Conservation (phyloP, 2,113 vertebrate species). For the Ictalurus furcatus region DNA sequence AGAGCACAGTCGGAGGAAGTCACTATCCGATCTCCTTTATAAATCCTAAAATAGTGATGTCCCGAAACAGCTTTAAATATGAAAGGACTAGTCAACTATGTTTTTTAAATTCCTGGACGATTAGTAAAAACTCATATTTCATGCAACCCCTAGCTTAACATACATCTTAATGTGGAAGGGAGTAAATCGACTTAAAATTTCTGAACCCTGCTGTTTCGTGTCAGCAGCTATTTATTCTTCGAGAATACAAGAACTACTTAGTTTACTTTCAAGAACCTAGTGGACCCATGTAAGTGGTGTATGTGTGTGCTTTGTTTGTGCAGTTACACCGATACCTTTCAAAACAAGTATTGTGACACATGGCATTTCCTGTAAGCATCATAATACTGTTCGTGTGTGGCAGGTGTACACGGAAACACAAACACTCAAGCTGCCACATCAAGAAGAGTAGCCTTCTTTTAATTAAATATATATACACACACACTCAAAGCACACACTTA, state of each 20-base stretch:
- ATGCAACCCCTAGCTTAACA: background rate
- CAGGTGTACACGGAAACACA: background rate
- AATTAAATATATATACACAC: background rate
- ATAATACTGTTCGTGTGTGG: constrained; percentile 31
- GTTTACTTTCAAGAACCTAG: too few species aligned
- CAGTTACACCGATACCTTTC: constrained; percentile 58
- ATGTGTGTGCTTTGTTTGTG: constrained; percentile 42
- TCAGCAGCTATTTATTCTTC: background rate
- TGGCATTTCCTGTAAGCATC: constrained; percentile 61
- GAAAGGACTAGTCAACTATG: background rate
- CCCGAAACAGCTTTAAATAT: background rate
- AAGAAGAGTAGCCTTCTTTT: background rate
- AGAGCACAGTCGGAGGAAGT: background rate
- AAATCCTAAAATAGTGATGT: background rate
- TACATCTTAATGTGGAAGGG: background rate
- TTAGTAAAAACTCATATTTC: background rate
- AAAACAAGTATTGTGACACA: constrained; percentile 58
- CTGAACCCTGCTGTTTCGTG: background rate
- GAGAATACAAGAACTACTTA: background rate
- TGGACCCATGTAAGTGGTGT: constrained; percentile 35
- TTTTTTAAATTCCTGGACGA: background rate
- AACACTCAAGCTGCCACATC: background rate
- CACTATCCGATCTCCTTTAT: background rate
- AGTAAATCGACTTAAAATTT: background rate
- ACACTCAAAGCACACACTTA: background rate